Conservation (phyloP, 1,140 invertebrate species). For the Cardiocondyla obscurior region DNA sequence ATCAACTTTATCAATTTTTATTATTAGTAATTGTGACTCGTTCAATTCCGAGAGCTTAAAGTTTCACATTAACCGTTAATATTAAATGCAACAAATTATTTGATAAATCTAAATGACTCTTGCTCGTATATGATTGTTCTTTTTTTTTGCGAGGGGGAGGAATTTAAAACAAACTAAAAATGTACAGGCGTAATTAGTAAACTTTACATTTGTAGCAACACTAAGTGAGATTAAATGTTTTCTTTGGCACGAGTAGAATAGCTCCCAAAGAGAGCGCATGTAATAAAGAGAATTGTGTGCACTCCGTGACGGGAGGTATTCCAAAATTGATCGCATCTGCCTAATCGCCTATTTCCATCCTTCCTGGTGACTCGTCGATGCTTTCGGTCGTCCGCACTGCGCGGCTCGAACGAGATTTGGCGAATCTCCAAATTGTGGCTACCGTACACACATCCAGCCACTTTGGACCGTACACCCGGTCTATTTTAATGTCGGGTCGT, state of each 20-base stretch:
- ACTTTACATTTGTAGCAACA: neutral
- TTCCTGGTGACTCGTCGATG: conserved; percentile 42
- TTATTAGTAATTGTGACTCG: neutral
- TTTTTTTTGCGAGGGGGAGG: too few relatives aligned
- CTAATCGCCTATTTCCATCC: conserved; percentile 63
- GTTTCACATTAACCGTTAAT: neutral
- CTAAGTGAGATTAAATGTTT: neutral
- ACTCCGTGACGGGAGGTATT: neutral
- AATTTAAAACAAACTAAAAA: too few relatives aligned
- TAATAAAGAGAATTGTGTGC: conserved; percentile 7
- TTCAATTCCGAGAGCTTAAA: too few relatives aligned
- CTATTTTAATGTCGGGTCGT: conserved; percentile 70
- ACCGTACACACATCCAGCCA: conserved; percentile 48
- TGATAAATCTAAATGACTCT: neutral
- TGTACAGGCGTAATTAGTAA: neutral
- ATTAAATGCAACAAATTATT: neutral
- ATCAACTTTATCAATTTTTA: neutral
- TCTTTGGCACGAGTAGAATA: neutral
- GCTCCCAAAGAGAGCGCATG: neutral
- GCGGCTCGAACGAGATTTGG: conserved; percentile 56
- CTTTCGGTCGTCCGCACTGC: conserved; percentile 32
- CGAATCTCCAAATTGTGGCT: conserved; percentile 59
- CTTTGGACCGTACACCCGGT: conserved; percentile 59
- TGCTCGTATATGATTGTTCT: too few relatives aligned
- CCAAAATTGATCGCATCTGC: conserved; percentile 32